Percentiles rank a stretch among this genome's conserved stretches.
phyloP scores from a whole-genome alignment of 2,113 vertebrate genomes.

The Triplophysa rosa region DNA sequence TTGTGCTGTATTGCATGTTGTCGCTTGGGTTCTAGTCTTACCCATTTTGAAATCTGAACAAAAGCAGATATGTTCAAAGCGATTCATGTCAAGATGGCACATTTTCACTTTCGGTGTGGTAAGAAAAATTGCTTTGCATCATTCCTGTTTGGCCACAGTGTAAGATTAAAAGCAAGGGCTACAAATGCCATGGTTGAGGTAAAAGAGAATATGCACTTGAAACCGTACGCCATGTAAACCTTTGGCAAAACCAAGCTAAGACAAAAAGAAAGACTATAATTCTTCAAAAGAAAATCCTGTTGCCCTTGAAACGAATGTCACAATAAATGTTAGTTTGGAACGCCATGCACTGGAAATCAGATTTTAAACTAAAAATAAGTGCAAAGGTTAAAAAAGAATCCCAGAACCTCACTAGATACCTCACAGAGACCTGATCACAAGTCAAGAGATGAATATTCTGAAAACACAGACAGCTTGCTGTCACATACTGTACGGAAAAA shows the following conservation, averaged over 20 bases:
- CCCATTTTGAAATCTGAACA: neutral
- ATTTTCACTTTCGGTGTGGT: too few species aligned
- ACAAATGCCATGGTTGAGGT: slow-evolving; percentile 27
- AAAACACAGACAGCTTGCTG: slow-evolving; percentile 28
- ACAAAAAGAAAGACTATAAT: slow-evolving; percentile 36
- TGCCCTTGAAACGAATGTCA: neutral
- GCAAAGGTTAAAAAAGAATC: slow-evolving; percentile 38
- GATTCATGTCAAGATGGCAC: too few species aligned
- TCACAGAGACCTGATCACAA: slow-evolving; percentile 30
- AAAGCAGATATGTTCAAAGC: slow-evolving; percentile 1
- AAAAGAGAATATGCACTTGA: slow-evolving; percentile 9
- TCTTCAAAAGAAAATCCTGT: slow-evolving; percentile 37
- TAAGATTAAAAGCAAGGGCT: slow-evolving; percentile 27
- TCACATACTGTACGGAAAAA: slow-evolving; percentile 50
- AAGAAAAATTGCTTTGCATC: too few species aligned
- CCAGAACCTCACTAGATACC: slow-evolving; percentile 28
- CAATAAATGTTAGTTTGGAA: slow-evolving; percentile 14
- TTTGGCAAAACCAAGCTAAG: slow-evolving; percentile 28
- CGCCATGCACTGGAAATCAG: slow-evolving; percentile 14
- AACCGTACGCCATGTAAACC: slow-evolving; percentile 17
- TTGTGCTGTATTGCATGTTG: too few species aligned
- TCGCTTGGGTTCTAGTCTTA: too few species aligned
- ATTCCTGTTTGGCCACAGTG: neutral
- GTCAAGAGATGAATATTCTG: slow-evolving; percentile 31
- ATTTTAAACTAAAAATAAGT: slow-evolving; percentile 42